phyloP scores from a whole-genome alignment of 1,140 invertebrate species.

The Neodiprion pinetum region DNA sequence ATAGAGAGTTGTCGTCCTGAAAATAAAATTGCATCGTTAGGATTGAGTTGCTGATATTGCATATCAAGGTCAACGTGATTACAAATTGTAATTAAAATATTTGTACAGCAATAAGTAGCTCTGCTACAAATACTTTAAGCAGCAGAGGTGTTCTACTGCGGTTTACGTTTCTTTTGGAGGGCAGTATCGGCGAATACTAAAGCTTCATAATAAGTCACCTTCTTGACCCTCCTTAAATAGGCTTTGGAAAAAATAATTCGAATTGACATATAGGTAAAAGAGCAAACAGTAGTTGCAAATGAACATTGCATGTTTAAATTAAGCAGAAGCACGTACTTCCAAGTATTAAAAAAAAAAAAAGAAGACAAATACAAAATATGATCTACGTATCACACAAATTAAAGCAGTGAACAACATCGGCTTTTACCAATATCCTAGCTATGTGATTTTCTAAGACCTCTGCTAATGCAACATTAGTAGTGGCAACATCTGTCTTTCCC shows the following conservation, averaged over 20 bases:
- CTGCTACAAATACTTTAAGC: constrained; percentile 47
- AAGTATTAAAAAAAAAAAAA: not conserved
- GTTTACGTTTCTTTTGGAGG: constrained; percentile 46
- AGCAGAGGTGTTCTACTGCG: constrained; percentile 57
- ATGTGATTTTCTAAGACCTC: constrained; percentile 74
- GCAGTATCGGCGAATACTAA: constrained; percentile 54
- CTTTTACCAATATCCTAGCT: constrained; percentile 67
- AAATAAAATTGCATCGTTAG: constrained; percentile 34
- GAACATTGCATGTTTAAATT: constrained; percentile 21
- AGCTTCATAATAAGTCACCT: constrained; percentile 43
- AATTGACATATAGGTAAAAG: constrained; percentile 14
- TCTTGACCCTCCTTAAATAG: constrained; percentile 53
- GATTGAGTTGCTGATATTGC: not conserved
- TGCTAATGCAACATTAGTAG: constrained; percentile 66
- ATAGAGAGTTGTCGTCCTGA: constrained; percentile 66
- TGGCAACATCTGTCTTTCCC: constrained; percentile 49
- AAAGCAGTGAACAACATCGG: constrained; percentile 24
- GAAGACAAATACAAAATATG: not conserved
- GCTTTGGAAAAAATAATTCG: constrained; percentile 8
- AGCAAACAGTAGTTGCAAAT: constrained; percentile 19
- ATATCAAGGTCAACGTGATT: not conserved
- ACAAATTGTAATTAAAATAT: not conserved
- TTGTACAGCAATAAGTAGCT: constrained; percentile 57
- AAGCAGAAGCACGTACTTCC: too few relatives aligned
- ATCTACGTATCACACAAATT: not conserved